Conservation (phyloP, 2,797 vertebrate genomes). For the Chromobotia macracanthus region DNA sequence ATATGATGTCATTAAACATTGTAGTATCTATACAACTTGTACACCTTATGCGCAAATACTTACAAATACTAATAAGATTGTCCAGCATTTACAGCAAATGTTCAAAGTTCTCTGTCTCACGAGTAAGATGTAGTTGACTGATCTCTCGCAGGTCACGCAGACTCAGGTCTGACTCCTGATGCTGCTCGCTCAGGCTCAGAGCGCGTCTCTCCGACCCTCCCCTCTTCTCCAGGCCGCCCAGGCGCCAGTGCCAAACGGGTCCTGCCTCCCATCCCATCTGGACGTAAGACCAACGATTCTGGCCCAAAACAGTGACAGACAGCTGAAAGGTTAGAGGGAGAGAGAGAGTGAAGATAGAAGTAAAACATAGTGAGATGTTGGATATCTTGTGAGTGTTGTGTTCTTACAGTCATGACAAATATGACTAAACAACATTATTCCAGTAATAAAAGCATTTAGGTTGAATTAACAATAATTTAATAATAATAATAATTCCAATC, state of each 20-base stretch:
- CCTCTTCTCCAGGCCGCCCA: conserved; percentile 63
- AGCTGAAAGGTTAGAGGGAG: neutral
- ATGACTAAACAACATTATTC: neutral
- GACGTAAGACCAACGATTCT: conserved; percentile 67
- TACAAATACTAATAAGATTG: neutral
- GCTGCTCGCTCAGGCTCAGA: conserved; percentile 46
- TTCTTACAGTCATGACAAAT: neutral
- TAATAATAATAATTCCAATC: too few relatives aligned
- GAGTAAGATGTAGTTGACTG: neutral
- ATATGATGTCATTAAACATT: too few relatives aligned
- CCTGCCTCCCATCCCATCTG: conserved; percentile 85
- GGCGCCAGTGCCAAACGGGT: conserved; percentile 77
- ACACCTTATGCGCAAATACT: neutral
- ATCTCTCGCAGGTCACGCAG: conserved; percentile 48
- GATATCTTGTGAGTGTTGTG: neutral
- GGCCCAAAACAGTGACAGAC: neutral
- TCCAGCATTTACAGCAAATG: neutral
- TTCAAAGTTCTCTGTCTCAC: neutral
- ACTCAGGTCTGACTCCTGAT: conserved; percentile 56
- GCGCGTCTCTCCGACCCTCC: neutral
- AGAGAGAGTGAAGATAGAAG: neutral
- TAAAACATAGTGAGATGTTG: neutral
- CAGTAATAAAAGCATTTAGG: neutral
- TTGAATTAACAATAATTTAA: neutral
- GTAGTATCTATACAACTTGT: too few relatives aligned